Base-by-base conservation (phyloP, 92 coral and sea anemone genomes). In the Epizoanthus illoricatus region DNA sequence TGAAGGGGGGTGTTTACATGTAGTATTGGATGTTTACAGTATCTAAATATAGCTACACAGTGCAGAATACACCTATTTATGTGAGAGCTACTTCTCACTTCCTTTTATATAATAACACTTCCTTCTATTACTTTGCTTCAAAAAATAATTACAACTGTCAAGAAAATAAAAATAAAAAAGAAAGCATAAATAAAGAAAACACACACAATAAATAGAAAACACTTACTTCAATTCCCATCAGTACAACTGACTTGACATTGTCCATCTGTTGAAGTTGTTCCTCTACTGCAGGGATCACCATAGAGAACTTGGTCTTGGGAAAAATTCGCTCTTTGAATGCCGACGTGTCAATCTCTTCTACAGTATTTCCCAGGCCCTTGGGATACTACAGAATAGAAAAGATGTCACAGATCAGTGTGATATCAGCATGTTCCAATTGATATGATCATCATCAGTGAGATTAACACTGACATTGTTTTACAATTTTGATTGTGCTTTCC, bases 271-370 rank as follows among this genome's bases (percentile, higher is more conserved):
- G 86, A 36, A 96, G 86, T 56, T 93, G 92, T 65, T 91, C 91
- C 65, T 96, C 99, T 2, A 96, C 99, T 12, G 94, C 99, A 5
- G 98, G 98, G 45, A 93, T 88, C 33, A 96, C 93, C 99, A 96
- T 96, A 55, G 99, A 96, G 84, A 96, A 96, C 47, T 91, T 92
- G 49, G 98, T 96, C 84, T 96, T 96, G 10, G 99, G 86, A 71
- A 80, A 93, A 24, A 93, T 85, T 45, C 81, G 84, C 2, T 94
- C 98, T 81, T 88, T 92, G 75, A 96, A 91, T 4, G 78, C 71
- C n/a, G 89, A 89, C 58, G 97, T 96, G 61, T 96, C 98, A 88
- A 96, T 93, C 80, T 96, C 99, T 36, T 67, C 81, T 8, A 96
- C 99, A 36, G 98, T 93, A 76, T 75, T 96, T 10, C 99, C 99